Evolutionary conservation across 2,113 vertebrate genomes (phyloP).

Genomic region (Fregetta grallaria): DNA sequence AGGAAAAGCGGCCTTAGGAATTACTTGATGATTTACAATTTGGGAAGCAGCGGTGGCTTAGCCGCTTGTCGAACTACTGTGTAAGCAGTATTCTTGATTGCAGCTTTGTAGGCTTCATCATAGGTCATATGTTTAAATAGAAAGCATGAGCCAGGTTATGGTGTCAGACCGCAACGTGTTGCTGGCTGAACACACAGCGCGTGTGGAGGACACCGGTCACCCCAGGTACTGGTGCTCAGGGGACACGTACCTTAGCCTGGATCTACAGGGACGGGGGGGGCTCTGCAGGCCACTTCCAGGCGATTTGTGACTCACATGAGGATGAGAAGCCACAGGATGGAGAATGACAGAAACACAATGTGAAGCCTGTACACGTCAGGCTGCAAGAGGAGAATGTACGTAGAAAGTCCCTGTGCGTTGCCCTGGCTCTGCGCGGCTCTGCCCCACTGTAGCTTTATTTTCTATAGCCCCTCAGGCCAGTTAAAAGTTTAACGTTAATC

Average conservation of each 20-base stretch:
- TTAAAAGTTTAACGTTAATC: background rate
- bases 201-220: background rate
- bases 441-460: background rate
- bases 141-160: background rate
- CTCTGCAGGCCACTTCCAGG: background rate
- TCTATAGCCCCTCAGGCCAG: background rate
- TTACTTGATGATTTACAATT: constrained; percentile 22
- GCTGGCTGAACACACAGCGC: rapidly evolving
- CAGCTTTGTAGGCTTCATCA: background rate
- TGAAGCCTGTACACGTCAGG: background rate
- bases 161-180: background rate
- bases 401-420: background rate
- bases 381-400: background rate
- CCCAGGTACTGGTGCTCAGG: background rate
- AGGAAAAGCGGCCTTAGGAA: background rate
- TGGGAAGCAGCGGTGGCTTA: background rate
- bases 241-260: background rate
- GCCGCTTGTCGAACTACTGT: background rate
- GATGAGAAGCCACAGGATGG: background rate
- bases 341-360: background rate
- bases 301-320: background rate
- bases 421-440: background rate
- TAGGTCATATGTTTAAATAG: background rate
- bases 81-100: constrained; percentile 40
- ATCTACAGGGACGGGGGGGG: rapidly evolving